These are phyloP conservation scores for Apantesis nais DNA, from an alignment of 2,888 invertebrate genomes.

Conservation along the genomic window DNA sequence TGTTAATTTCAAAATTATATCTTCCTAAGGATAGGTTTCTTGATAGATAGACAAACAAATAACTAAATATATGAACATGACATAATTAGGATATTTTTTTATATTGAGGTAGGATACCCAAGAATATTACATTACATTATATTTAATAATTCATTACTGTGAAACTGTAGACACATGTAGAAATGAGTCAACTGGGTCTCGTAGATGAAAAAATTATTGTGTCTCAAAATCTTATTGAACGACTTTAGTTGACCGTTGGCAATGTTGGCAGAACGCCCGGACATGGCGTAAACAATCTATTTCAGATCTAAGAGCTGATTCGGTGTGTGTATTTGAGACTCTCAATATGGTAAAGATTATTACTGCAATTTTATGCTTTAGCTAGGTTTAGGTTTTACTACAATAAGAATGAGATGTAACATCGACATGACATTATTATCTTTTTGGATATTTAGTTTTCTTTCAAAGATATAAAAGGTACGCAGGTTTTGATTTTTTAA, in stretches of 20 bases:
- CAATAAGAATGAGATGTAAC: neutral
- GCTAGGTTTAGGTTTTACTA: conserved; percentile 1
- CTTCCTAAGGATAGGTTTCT: neutral
- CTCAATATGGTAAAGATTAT: conserved; percentile 27
- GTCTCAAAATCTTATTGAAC: conserved; percentile 77
- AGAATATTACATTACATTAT: neutral
- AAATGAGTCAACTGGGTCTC: conserved; percentile 57
- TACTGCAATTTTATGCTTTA: conserved; percentile 21
- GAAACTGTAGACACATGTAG: conserved; percentile 14
- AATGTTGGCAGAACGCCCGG: conserved; percentile 77
- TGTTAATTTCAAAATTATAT: neutral
- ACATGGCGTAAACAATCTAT: conserved; percentile 83
- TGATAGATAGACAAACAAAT: neutral
- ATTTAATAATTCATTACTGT: neutral
- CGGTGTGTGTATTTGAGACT: conserved; percentile 60
- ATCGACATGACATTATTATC: neutral
- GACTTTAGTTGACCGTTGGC: conserved; percentile 80
- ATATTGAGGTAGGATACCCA: neutral
- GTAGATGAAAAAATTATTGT: conserved; percentile 71
- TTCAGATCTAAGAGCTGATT: conserved; percentile 78
- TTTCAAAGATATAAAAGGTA: neutral
- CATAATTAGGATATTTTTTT: neutral
- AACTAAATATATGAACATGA: neutral
- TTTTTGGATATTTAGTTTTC: neutral
- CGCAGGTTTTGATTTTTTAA: neutral